phyloP scores from a whole-genome alignment of 2,888 invertebrate genomes.

The Anorthoa munda region DNA sequence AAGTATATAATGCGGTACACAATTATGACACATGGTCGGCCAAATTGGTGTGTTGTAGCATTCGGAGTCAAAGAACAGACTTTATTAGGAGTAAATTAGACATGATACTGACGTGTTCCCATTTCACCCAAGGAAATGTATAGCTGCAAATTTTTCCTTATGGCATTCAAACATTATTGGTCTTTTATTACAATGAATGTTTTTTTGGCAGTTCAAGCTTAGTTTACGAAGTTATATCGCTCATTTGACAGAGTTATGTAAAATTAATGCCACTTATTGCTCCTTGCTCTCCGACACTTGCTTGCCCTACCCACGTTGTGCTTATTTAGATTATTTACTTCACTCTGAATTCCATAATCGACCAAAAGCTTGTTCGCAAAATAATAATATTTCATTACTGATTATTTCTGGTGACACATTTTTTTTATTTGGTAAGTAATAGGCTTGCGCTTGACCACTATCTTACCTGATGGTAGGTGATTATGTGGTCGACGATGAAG shows the following conservation, averaged over 20 bases:
- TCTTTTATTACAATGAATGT: not conserved
- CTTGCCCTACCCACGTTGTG: conserved; percentile 76
- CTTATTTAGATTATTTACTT: conserved; percentile 72
- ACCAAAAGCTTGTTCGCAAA: too few species aligned
- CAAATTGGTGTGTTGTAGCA: conserved; percentile 55
- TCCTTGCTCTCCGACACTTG: conserved; percentile 77
- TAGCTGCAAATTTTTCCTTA: conserved; percentile 3
- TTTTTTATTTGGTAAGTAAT: too few species aligned
- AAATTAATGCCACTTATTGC: conserved; percentile 55
- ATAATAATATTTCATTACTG: not conserved
- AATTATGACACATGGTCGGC: conserved; percentile 65
- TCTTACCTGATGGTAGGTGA: too few species aligned
- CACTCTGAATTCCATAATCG: conserved; percentile 45
- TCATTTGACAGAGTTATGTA: not conserved
- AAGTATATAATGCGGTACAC: conserved; percentile 61
- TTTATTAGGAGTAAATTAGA: conserved; percentile 59
- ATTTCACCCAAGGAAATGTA: conserved; percentile 21
- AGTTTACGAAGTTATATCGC: not conserved
- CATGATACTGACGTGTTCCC: conserved; percentile 48
- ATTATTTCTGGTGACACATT: too few species aligned
- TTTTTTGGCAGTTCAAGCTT: not conserved
- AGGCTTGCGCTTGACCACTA: too few species aligned
- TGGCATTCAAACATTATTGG: not conserved
- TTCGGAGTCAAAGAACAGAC: conserved; percentile 38
- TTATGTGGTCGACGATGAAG: too few species aligned